A percentile compares a stretch with the other conserved stretches of the same genome.
Evolutionary conservation across 2,888 invertebrate species (phyloP).

Genomic region (Zootermopsis nevadensis): DNA sequence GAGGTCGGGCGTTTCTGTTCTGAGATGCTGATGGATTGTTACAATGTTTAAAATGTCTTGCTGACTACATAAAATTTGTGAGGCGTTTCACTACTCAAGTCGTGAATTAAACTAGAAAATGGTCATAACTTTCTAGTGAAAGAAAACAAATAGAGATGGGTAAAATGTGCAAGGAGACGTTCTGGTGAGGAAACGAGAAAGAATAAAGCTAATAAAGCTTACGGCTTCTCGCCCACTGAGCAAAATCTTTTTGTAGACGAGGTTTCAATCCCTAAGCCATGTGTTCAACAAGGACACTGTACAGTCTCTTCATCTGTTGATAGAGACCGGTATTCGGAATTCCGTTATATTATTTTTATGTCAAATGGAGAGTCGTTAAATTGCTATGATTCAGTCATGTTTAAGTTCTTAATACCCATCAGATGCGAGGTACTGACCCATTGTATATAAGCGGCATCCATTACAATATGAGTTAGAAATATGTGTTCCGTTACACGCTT

Average conservation of each 20-base stretch:
- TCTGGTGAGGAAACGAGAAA: no score
- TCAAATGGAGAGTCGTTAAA: background rate
- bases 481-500: background rate
- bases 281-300: background rate
- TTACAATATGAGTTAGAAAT: background rate
- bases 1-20: no score
- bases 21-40: no score
- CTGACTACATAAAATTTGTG: no score
- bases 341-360: background rate
- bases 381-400: background rate
- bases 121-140: no score
- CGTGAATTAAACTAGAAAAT: no score
- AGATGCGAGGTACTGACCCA: background rate
- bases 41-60: no score
- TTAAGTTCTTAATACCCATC: background rate
- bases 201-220: background rate
- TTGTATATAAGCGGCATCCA: background rate
- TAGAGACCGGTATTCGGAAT: background rate
- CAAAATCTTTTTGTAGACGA: background rate
- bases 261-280: background rate
- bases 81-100: no score
- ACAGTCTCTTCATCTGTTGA: background rate
- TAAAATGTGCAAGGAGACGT: no score
- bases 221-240: background rate
- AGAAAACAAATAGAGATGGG: no score